Evolutionary conservation across 2,113 vertebrate species (phyloP), one percentile per base, ranked within the genome.

Genomic region (Nicator chloris): DNA sequence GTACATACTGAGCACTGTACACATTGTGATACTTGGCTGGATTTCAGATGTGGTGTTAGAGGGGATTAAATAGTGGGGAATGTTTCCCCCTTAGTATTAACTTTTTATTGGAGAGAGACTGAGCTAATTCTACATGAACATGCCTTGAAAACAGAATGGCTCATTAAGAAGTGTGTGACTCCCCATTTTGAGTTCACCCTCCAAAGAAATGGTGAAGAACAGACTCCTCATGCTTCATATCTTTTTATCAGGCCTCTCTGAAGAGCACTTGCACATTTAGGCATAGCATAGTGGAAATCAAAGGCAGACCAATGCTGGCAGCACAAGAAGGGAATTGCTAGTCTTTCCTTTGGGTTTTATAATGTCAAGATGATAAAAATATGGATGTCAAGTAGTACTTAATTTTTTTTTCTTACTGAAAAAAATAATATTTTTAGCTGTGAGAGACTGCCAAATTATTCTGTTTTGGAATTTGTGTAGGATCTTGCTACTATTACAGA

Each of bases 321-420:
- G 75, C 73, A 95, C 70, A 94, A 94, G 93, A 97, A 97, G 86
- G 85, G 95, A 96, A 94, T 77, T 93, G n/a, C 47, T 95, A 64
- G 86, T 76, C 60, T 83, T 96, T 95, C 93, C 69, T 96, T 82
- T 82, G 69, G 91, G 61, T 92, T 91, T 95, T 72, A 88, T 82
- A 94, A 87, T 89, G 80, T 96, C 86, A 96, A 94, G 70, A 94
- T 77, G 79, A 94, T 94, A 89, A 91, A 95, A 96, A 93, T 96
- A 61, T 88, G 75, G 72, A 72, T 3, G 4, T 84, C n/a, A 82
- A 95, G 78, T 85, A 75, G 54, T 90, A 88, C 70, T 92, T 71
- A 44, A 37, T 44, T 45, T 86, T 89, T 90, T 95, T 80, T 63
- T 33, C 82, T 72, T 64, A 91, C 81, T 68, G 81, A 92, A 77